These are phyloP conservation scores for Epinephelus awoara DNA, from an alignment of 2,797 vertebrate genomes.

Conservation along the genomic window DNA sequence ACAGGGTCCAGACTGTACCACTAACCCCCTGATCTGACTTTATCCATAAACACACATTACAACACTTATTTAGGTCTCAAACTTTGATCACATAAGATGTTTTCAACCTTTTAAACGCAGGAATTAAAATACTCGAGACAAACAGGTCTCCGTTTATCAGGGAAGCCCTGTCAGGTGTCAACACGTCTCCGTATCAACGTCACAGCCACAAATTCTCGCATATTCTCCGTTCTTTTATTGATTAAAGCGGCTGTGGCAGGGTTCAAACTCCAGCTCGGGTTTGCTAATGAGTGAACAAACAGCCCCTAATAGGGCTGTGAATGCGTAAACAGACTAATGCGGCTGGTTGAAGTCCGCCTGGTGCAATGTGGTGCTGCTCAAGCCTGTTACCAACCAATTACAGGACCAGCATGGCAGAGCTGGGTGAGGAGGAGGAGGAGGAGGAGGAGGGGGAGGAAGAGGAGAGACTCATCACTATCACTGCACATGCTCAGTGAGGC, in stretches of 20 bases:
- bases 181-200: not conserved
- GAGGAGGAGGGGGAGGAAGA: slow-evolving; percentile 8
- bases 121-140: slow-evolving; percentile 3
- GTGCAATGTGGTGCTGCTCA: slow-evolving; percentile 60
- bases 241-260: slow-evolving; percentile 49
- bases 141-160: slow-evolving; percentile 22
- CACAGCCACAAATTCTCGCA: slow-evolving; percentile 30
- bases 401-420: slow-evolving; percentile 61
- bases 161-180: slow-evolving; percentile 23
- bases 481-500: slow-evolving; percentile 71
- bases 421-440: slow-evolving; percentile 16
- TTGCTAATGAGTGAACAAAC: slow-evolving; percentile 65
- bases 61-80: slow-evolving; percentile 7
- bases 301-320: slow-evolving; percentile 65
- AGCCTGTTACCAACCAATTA: slow-evolving; percentile 71
- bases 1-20: not conserved
- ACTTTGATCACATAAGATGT: not conserved
- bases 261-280: slow-evolving; percentile 60
- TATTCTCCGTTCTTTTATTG: slow-evolving; percentile 24
- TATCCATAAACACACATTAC: slow-evolving; percentile 1
- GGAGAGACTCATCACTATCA: slow-evolving; percentile 42
- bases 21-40: not conserved
- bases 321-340: slow-evolving; percentile 66
- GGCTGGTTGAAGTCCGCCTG: slow-evolving; percentile 65
- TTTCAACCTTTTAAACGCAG: no score